Base-by-base conservation (phyloP, 1,140 invertebrate species). In the Aphidius ervi region DNA sequence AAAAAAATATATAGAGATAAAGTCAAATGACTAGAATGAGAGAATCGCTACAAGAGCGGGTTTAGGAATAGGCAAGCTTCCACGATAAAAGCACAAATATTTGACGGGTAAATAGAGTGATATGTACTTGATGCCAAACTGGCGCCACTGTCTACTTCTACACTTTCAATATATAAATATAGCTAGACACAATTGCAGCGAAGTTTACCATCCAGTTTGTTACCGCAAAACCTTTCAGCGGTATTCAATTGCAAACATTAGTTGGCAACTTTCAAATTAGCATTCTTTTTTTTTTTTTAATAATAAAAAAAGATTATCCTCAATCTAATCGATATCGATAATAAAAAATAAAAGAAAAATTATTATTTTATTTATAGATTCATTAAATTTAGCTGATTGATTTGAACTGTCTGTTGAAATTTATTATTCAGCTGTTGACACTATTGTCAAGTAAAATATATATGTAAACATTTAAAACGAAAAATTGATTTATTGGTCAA, bases 71-170 rank as follows among this genome's bases (percentile, higher is more conserved):
- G 23, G 23, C 23, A 31, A 23, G 37, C 50, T 37, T 77, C 67
- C 70, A 75, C 71, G 76, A 74, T 79, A 79, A 79, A 79, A 79
- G 77, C 77, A 74, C 77, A 79, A 79, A 79, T 79, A 79, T 79
- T 79, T 79, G 76, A 79, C 74, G 74, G 76, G 76, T 75, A 79
- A 79, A 79, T 78, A 79, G 77, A 77, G 73, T 77, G 77, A 77
- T 31, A 31, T 16, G 16, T 79, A 78, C 77, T 79, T 78, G 77
- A 76, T 78, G 73, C 74, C 71, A 71, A 63, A 64, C 63, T 65
- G 67, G 65, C 67, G 69, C 50, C 31, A 52, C 50, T 52, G 37
- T 64, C 67, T 65, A 61, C 63, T 56, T 41, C 61, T 47, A 45
- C 16, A 16, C 16, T 16, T 16, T 16, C 16, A 16, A 16, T 20